Evolutionary conservation across 2,113 vertebrate genomes (phyloP).

Genomic region (Petrocephalus microphthalmus): DNA sequence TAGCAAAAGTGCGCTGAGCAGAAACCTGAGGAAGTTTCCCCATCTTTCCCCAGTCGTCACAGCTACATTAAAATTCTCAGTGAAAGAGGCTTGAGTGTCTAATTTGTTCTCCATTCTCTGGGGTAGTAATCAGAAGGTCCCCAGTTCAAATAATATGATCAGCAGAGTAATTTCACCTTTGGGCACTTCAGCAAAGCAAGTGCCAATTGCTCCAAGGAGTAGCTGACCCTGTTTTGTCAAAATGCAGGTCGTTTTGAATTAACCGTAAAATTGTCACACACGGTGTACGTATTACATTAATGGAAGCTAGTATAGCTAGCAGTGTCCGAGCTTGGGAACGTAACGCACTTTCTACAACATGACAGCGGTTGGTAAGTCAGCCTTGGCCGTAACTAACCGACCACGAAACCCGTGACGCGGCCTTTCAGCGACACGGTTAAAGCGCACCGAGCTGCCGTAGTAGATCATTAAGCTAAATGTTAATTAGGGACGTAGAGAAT

Average conservation of each 20-base stretch:
- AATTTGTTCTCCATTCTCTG: not conserved
- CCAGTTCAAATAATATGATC: not conserved
- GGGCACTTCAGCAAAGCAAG: not conserved
- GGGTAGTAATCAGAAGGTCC: not conserved
- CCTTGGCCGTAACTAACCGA: not conserved
- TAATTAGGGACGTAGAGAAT: not conserved
- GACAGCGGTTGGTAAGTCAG: not conserved
- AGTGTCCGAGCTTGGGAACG: not conserved
- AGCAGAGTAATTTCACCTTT: not conserved
- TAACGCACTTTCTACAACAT: not conserved
- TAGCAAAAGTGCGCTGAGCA: not conserved
- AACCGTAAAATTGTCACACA: not conserved
- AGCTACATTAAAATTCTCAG: not conserved
- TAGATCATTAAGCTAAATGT: not conserved
- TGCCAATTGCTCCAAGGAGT: not conserved
- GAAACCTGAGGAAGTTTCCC: not conserved
- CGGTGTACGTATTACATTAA: not conserved
- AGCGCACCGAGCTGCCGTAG: not conserved
- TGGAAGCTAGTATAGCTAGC: not conserved
- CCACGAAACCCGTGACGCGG: not conserved
- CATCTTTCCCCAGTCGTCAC: not conserved
- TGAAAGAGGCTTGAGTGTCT: not conserved
- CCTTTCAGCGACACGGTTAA: not conserved
- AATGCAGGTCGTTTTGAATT: not conserved
- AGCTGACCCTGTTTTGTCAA: not conserved